Percentiles rank a stretch among this genome's conserved stretches.
Evolutionary conservation across 1,140 invertebrate species (phyloP).

Genomic region (Drosophila jambulina): DNA sequence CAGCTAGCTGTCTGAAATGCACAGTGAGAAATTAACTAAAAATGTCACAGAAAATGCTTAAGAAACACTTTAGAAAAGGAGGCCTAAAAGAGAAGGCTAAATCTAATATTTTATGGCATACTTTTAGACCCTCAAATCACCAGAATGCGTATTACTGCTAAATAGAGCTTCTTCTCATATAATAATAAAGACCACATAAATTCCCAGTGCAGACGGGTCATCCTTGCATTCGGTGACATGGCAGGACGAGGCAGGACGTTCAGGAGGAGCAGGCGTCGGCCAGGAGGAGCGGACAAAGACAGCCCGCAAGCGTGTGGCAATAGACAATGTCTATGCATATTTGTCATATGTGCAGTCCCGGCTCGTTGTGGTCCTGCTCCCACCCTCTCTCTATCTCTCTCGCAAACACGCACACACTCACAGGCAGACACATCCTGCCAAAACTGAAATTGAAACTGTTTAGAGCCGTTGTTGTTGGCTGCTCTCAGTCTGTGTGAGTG

Average conservation of each 20-base stretch:
- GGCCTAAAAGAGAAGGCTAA: not conserved
- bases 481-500: slow-evolving; percentile 15
- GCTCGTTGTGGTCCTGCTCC: slow-evolving; percentile 41
- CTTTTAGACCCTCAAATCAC: not conserved
- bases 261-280: slow-evolving; percentile 20
- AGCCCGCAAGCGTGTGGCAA: slow-evolving; percentile 69
- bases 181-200: not conserved
- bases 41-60: no score
- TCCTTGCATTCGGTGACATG: slow-evolving; percentile 16
- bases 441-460: slow-evolving; percentile 79
- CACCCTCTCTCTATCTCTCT: not conserved
- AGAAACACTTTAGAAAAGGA: not conserved
- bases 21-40: not conserved
- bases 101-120: not conserved
- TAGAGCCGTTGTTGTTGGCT: slow-evolving; percentile 50
- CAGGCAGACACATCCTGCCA: slow-evolving; percentile 16
- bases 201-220: slow-evolving; percentile 23
- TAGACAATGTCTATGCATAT: slow-evolving; percentile 80
- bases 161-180: not conserved
- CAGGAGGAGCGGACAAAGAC: slow-evolving; percentile 43
- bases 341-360: slow-evolving; percentile 62
- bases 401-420: slow-evolving; percentile 11
- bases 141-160: no score
- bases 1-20: slow-evolving; percentile 12
- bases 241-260: not conserved